Evolutionary conservation across 2,797 vertebrate genomes (phyloP).

Genomic region (Sitta carolinensis): DNA sequence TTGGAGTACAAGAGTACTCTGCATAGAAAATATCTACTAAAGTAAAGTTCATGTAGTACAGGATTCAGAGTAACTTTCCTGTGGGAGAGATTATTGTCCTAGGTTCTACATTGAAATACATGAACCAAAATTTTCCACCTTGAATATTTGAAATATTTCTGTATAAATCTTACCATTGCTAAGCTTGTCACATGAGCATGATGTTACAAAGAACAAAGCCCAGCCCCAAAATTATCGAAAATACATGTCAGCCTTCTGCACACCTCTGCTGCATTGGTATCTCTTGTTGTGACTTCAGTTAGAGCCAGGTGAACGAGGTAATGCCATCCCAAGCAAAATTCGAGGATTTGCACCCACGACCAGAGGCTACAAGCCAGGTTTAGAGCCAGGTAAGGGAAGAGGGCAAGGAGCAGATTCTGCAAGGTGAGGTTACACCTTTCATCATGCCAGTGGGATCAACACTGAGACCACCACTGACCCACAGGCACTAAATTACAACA

Average conservation of each 20-base stretch:
- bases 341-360: background rate
- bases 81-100: background rate
- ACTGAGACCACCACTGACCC: background rate
- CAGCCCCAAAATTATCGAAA: background rate
- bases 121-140: background rate
- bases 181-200: background rate
- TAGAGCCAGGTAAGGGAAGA: background rate
- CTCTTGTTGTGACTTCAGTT: background rate
- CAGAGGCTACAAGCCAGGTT: background rate
- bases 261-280: background rate
- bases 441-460: background rate
- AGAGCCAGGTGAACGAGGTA: background rate
- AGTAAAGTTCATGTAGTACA: background rate
- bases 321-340: background rate
- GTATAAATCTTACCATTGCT: background rate
- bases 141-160: background rate
- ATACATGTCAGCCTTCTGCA: background rate
- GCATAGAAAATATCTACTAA: background rate
- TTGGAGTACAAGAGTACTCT: background rate
- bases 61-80: background rate
- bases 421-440: background rate
- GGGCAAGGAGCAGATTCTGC: accelerated
- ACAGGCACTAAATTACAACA: background rate
- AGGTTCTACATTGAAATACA: background rate
- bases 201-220: background rate